Conservation (phyloP, 2,888 invertebrate genomes). For the Frankliniella intonsa region DNA sequence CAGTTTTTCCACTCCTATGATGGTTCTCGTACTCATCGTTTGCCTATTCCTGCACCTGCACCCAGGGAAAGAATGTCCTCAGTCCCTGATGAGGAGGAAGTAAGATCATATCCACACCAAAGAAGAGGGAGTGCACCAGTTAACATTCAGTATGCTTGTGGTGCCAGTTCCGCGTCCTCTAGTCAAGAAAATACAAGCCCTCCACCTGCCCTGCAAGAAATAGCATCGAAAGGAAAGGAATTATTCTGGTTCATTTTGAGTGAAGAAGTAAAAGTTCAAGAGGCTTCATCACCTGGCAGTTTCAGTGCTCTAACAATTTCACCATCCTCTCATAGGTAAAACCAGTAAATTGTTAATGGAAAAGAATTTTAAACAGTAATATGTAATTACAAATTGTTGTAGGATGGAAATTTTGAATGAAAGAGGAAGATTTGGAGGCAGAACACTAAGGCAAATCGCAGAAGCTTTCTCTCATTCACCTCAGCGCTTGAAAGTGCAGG, state of each 20-base stretch:
- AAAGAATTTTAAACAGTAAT: background rate
- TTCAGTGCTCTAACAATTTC: background rate
- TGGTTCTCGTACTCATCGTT: background rate
- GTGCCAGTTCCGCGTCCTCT: background rate
- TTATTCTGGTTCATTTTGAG: background rate
- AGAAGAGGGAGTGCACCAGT: background rate
- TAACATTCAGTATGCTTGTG: background rate
- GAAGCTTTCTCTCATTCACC: constrained; percentile 51
- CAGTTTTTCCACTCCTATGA: background rate
- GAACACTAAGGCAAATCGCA: constrained; percentile 49
- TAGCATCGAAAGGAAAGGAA: background rate
- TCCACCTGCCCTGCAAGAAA: background rate
- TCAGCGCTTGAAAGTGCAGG: constrained; percentile 51
- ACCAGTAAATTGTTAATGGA: background rate
- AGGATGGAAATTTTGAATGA: background rate
- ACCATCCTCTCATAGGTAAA: background rate
- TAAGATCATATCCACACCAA: background rate
- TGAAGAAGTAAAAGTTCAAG: background rate
- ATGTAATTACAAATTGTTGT: background rate
- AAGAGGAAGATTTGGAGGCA: background rate
- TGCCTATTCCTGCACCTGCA: background rate
- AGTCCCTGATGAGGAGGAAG: background rate
- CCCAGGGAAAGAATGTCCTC: constrained; percentile 5
- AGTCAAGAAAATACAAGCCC: background rate
- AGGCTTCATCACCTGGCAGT: background rate